Conservation (phyloP, 2,113 vertebrate species). For the Lepus americanus region DNA sequence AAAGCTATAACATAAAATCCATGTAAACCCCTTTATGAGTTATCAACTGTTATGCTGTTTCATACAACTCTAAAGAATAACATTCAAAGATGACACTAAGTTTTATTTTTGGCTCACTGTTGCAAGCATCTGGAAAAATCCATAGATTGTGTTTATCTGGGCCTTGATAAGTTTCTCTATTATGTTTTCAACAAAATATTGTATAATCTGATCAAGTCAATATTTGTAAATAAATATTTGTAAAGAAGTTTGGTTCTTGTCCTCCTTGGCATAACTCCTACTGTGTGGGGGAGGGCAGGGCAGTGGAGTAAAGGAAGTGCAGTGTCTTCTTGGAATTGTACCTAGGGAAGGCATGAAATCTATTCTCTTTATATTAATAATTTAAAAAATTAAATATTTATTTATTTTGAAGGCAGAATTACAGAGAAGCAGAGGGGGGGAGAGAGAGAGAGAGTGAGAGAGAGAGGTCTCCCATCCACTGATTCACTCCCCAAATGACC, state of each 20-base stretch:
- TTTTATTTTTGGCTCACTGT: background rate
- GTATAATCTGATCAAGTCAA: background rate
- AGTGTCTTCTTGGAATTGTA: too few species aligned
- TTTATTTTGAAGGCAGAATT: too few species aligned
- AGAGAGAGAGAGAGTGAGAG: too few species aligned
- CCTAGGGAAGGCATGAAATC: too few species aligned
- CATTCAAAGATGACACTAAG: background rate
- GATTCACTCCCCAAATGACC: too few species aligned
- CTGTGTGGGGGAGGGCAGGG: too few species aligned
- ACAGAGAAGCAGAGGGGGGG: too few species aligned
- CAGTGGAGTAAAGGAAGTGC: too few species aligned
- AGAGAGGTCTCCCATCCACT: too few species aligned
- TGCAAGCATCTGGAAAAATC: constrained; percentile 7
- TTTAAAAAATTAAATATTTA: too few species aligned
- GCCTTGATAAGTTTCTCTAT: background rate
- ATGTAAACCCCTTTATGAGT: background rate
- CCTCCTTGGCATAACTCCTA: background rate
- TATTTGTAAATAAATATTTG: constrained; percentile 9
- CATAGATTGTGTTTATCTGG: background rate
- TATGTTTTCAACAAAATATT: constrained; percentile 18
- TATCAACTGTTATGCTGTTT: background rate
- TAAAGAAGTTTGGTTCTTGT: background rate
- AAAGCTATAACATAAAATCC: background rate
- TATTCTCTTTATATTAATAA: too few species aligned
- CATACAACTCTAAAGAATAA: background rate